phyloP scores from a whole-genome alignment of 2,888 invertebrate species.

The Adela reaumurella region DNA sequence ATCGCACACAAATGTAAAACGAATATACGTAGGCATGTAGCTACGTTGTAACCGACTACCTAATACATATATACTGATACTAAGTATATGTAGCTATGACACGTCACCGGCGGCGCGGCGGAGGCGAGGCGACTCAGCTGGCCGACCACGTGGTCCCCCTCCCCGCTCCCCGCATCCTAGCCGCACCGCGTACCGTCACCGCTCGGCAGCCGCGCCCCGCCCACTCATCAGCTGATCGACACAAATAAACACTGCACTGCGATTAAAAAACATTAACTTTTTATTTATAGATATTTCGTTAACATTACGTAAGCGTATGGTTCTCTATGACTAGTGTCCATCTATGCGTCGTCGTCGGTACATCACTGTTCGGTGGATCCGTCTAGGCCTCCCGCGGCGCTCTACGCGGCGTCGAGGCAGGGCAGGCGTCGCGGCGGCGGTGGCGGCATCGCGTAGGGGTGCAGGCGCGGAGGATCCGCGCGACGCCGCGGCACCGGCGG shows the following conservation, averaged over 20 bases:
- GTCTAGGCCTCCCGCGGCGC: constrained; percentile 6
- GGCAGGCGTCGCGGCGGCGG: constrained; percentile 4
- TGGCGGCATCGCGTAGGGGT: constrained; percentile 2
- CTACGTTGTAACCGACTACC: neutral
- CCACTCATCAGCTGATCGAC: constrained; percentile 3
- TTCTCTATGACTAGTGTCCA: constrained; percentile 14
- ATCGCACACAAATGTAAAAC: too few relatives aligned
- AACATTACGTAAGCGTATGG: constrained; percentile 14
- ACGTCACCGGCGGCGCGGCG: neutral
- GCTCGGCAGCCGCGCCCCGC: neutral
- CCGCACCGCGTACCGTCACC: too few relatives aligned
- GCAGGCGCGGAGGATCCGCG: neutral
- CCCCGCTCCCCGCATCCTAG: neutral
- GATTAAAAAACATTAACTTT: constrained; percentile 8
- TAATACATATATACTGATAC: neutral
- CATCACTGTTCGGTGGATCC: constrained; percentile 3
- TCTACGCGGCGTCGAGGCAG: constrained; percentile 5
- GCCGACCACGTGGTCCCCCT: neutral
- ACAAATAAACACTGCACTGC: neutral
- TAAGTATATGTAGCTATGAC: neutral
- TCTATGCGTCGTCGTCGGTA: constrained; percentile 4
- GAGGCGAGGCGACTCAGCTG: neutral
- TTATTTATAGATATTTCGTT: constrained; percentile 10
- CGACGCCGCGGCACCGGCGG: constrained; percentile 23
- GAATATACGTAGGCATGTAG: neutral